Percentiles rank a stretch among this genome's conserved stretches.
Conservation (phyloP, 2,888 invertebrate genomes). For the Sisyra nigra region DNA sequence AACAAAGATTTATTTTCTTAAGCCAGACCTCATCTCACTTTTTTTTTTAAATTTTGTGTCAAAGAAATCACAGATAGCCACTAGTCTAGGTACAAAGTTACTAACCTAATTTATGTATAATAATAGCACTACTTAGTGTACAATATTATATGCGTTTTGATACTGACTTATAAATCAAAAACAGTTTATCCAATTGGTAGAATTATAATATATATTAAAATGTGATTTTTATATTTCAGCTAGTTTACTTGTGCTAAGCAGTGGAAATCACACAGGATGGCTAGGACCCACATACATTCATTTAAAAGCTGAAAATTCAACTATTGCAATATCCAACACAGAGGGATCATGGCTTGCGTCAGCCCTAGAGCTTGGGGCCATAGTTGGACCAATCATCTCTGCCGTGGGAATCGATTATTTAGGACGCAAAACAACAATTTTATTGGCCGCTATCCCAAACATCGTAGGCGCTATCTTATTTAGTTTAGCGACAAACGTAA, state of each 20-base stretch:
- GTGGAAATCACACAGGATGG: slow-evolving; percentile 34
- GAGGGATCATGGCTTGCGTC: slow-evolving; percentile 47
- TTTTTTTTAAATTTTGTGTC: too few species aligned
- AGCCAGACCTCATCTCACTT: too few species aligned
- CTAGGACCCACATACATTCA: slow-evolving; percentile 38
- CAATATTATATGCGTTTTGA: too few species aligned
- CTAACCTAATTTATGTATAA: too few species aligned
- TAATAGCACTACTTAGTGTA: too few species aligned
- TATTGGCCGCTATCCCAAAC: slow-evolving; percentile 42
- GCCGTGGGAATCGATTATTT: slow-evolving; percentile 44
- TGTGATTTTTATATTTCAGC: slow-evolving; percentile 17
- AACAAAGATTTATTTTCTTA: too few species aligned
- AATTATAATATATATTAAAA: too few species aligned
- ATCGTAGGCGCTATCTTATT: slow-evolving; percentile 45
- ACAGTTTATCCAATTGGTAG: too few species aligned
- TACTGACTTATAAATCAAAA: too few species aligned
- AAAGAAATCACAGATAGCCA: too few species aligned
- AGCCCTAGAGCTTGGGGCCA: slow-evolving; percentile 45
- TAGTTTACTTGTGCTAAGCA: slow-evolving; percentile 21
- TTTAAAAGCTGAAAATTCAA: slow-evolving; percentile 30
- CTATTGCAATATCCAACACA: slow-evolving; percentile 31
- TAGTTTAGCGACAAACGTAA: slow-evolving; percentile 37
- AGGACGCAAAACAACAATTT: slow-evolving; percentile 46
- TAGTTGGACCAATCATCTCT: slow-evolving; percentile 44
- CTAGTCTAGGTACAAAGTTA: too few species aligned